Conservation (phyloP, 2,888 invertebrate genomes). For the Macaria liturata region DNA sequence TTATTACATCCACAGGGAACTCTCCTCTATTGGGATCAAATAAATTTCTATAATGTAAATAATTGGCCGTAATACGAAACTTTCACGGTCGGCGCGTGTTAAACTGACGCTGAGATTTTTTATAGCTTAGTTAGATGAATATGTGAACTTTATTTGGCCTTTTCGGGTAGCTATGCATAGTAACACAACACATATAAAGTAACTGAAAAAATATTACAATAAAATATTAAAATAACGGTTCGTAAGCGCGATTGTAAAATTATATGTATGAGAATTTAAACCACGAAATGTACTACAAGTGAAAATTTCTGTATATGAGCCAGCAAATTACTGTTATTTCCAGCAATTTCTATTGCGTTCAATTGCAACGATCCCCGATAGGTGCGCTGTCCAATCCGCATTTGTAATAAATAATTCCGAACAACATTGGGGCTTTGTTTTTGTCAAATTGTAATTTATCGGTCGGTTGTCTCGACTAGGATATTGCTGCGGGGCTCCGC, state of each 20-base stretch:
- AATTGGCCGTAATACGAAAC: slow-evolving; percentile 41
- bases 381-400: slow-evolving; percentile 31
- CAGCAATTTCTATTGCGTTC: too few species aligned
- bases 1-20: slow-evolving; percentile 78
- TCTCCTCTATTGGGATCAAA: slow-evolving; percentile 50
- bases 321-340: too few species aligned
- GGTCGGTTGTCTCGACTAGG: slow-evolving; percentile 74
- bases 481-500: slow-evolving; percentile 69
- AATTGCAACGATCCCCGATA: slow-evolving; percentile 2
- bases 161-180: too few species aligned
- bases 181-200: too few species aligned
- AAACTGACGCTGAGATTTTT: slow-evolving; percentile 17
- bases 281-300: too few species aligned
- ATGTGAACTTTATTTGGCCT: too few species aligned
- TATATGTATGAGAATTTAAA: too few species aligned
- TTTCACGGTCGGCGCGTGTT: slow-evolving; percentile 30
- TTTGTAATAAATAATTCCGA: slow-evolving; percentile 76
- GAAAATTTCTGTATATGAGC: too few species aligned
- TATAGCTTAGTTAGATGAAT: too few species aligned
- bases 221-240: too few species aligned
- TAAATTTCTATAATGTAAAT: slow-evolving; percentile 49
- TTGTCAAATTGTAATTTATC: slow-evolving; percentile 82
- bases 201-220: too few species aligned
- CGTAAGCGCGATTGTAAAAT: too few species aligned
- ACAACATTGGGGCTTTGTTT: slow-evolving; percentile 75